phyloP scores from a whole-genome alignment of 2,113 vertebrate genomes.

The Falco punctatus region DNA sequence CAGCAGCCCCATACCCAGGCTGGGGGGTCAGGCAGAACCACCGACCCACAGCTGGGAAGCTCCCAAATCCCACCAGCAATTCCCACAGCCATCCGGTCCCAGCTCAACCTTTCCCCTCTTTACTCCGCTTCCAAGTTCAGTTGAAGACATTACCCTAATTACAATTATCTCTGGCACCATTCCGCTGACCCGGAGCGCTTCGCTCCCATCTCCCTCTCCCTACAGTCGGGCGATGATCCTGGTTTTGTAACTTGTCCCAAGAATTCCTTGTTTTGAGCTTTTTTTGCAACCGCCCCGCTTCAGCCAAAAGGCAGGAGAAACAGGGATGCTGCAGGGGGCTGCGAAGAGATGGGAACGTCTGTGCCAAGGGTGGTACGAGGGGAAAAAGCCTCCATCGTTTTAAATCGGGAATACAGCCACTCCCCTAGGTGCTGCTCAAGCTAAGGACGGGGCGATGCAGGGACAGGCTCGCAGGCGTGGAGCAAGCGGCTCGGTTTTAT shows the following conservation, averaged over 20 bases:
- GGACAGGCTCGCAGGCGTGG: background rate
- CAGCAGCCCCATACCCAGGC: background rate
- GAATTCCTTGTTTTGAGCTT: background rate
- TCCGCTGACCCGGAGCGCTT: background rate
- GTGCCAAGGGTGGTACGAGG: background rate
- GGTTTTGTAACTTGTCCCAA: background rate
- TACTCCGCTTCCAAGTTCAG: slow-evolving; percentile 15
- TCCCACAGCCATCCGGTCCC: background rate
- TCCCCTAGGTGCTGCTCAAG: background rate
- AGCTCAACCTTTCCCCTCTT: slow-evolving; percentile 27
- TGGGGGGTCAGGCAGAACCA: background rate
- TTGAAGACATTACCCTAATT: slow-evolving; percentile 40
- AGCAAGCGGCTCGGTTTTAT: background rate
- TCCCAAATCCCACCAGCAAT: background rate
- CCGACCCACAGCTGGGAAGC: background rate
- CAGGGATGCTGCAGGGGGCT: background rate
- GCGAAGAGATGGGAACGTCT: background rate
- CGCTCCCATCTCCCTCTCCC: background rate
- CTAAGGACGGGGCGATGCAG: background rate
- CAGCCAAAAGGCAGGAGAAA: background rate
- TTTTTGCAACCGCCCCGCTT: background rate
- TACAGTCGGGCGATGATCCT: background rate
- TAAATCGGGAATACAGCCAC: rapidly evolving
- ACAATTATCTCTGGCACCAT: background rate
- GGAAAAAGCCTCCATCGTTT: background rate